Base-by-base conservation (phyloP, 1,140 invertebrate species). In the Drosophila seguyi region DNA sequence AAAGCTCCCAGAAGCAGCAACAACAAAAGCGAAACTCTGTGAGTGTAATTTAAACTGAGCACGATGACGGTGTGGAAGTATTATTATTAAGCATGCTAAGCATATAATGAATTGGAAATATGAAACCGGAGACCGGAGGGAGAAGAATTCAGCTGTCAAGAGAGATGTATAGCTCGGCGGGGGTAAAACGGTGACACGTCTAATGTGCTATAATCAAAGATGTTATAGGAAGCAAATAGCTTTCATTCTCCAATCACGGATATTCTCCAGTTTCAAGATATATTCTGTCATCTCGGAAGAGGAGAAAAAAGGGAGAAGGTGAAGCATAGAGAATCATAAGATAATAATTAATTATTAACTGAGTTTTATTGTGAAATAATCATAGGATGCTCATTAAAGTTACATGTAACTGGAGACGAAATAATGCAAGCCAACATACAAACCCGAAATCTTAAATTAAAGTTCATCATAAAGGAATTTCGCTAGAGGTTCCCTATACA, bases 21-120 rank as follows among this genome's bases (percentile, higher is more conserved):
- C 71, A 83, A 79, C 78, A 88, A 88, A 84, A 88, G 84, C 84
- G 85, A 88, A 87, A 83, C 83, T 88, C 79, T 60, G 73, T 53
- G 74, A 71, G 68, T 84, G 85, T 85, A 90, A 90, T 90, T 90
- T 81, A 90, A 85, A 90, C 85, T 90, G 75, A 90, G 78, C 85
- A 90, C 86, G 81, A 90, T 79, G 85, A 85, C 86, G 78, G 81
- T 79, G 86, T 81, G 85, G 85, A 88, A 88, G 84, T 88, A 90
- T 88, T 90, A 80, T 87, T 86, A 88, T 88, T 88, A 88, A 88
- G 84, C 84, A 88, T 88, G 84, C 84, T 90, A 86, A 88, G 84
- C 85, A 88, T 90, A 88, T 90, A 88, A 90, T 85, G 85, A 90
- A 90, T 71, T 81, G 81, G 85, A 90, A 90, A 90, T 90, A 85